Percentiles rank a stretch among this genome's conserved stretches.
Conservation (phyloP, 2,797 vertebrate species). For the Gadopsis marmoratus region DNA sequence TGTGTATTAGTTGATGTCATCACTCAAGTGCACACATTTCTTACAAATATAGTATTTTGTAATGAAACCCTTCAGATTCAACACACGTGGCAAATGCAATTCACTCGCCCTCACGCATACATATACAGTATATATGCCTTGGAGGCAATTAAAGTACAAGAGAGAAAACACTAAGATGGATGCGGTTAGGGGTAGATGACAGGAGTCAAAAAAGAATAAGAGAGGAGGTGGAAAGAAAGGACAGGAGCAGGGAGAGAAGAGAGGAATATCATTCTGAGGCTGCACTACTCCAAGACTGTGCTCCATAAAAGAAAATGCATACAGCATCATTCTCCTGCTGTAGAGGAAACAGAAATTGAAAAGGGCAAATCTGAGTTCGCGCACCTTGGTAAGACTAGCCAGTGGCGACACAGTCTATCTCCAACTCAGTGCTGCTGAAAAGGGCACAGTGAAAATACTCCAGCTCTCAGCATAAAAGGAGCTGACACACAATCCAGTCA, state of each 20-base stretch:
- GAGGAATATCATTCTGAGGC: slow-evolving; percentile 48
- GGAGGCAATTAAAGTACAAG: slow-evolving; percentile 35
- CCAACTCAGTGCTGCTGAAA: slow-evolving; percentile 76
- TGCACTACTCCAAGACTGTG: slow-evolving; percentile 48
- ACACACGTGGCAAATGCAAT: slow-evolving; percentile 25
- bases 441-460: slow-evolving; percentile 82
- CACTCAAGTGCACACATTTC: not conserved
- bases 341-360: slow-evolving; percentile 79
- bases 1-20: slow-evolving; percentile 24
- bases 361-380: slow-evolving; percentile 82
- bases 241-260: not conserved
- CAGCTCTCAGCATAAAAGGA: slow-evolving; percentile 82
- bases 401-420: slow-evolving; percentile 82
- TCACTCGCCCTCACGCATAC: slow-evolving; percentile 38
- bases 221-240: slow-evolving; percentile 34
- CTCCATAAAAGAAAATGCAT: slow-evolving; percentile 75
- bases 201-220: not conserved
- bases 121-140: not conserved
- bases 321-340: slow-evolving; percentile 69
- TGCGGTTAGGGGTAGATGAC: slow-evolving; percentile 25
- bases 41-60: slow-evolving; percentile 2
- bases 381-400: slow-evolving; percentile 81
- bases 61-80: slow-evolving; percentile 32
- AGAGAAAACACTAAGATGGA: slow-evolving; percentile 28
- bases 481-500: slow-evolving; percentile 76